A percentile compares a stretch with the other conserved stretches of the same genome.
These are phyloP conservation scores for Brevimyrus niger DNA, from an alignment of 2,113 vertebrate genomes.

Conservation along the genomic window DNA sequence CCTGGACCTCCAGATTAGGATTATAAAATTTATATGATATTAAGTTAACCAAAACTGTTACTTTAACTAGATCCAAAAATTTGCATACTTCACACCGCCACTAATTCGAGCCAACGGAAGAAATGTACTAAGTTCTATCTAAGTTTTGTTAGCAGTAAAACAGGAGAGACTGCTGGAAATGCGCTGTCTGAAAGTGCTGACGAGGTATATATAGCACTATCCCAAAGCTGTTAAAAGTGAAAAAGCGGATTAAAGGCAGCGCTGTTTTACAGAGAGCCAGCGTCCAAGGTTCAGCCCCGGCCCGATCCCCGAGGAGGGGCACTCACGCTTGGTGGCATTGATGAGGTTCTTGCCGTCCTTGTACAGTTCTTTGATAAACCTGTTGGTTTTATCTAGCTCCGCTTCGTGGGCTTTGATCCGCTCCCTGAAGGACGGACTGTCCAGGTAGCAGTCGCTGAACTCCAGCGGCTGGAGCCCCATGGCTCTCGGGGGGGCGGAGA, in stretches of 20 bases:
- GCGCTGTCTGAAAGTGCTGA: neutral
- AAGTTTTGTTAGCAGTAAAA: neutral
- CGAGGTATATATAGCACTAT: neutral
- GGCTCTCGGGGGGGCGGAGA: constrained; percentile 24
- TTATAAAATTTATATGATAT: neutral
- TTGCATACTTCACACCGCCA: neutral
- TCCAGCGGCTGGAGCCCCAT: constrained; percentile 96
- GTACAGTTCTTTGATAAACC: constrained; percentile 94
- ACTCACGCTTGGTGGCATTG: constrained; percentile 89
- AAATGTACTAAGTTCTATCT: neutral
- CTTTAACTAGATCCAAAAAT: neutral
- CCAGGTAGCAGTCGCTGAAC: constrained; percentile 95
- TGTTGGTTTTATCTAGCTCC: constrained; percentile 91
- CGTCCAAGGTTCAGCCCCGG: neutral
- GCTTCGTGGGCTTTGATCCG: constrained; percentile 84
- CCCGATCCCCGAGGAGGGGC: neutral
- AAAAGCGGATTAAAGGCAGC: neutral
- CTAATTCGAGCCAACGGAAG: neutral
- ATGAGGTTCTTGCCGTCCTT: constrained; percentile 97
- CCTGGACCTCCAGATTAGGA: neutral
- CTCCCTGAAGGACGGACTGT: constrained; percentile 87
- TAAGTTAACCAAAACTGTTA: neutral
- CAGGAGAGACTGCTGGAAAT: neutral
- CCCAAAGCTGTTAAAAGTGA: neutral
- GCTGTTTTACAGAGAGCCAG: neutral